Conservation (phyloP, 2,113 vertebrate genomes). For the Oryzias curvinotus region DNA sequence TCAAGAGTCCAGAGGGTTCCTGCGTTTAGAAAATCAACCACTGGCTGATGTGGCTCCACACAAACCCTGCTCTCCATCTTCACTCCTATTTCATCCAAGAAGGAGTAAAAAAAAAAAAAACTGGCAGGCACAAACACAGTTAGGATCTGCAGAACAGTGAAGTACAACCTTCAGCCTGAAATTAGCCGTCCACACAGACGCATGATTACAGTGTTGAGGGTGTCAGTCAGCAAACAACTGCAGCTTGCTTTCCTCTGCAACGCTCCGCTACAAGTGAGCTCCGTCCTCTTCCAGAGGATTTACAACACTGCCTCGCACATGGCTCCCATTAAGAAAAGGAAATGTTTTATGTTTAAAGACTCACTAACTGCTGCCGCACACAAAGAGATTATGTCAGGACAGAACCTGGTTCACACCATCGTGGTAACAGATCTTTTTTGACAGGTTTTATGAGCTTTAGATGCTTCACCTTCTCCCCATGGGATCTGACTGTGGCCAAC, state of each 20-base stretch:
- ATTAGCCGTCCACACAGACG: conserved; percentile 17
- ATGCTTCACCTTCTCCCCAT: too few relatives aligned
- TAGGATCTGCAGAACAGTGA: conserved; percentile 15
- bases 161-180: conserved; percentile 21
- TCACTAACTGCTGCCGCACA: neutral
- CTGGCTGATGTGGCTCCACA: conserved; percentile 52
- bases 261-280: conserved; percentile 11
- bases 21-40: conserved; percentile 41
- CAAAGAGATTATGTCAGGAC: neutral
- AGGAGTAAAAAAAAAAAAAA: conserved; percentile 6
- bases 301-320: neutral
- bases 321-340: conserved; percentile 10
- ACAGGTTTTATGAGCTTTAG: neutral
- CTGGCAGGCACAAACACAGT: conserved; percentile 19
- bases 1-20: conserved; percentile 34
- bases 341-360: conserved; percentile 15
- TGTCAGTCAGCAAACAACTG: conserved; percentile 22
- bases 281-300: neutral
- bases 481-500: conserved; percentile 24
- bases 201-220: conserved; percentile 30
- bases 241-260: conserved; percentile 15
- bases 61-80: conserved; percentile 15
- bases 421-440: conserved; percentile 13
- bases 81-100: conserved; percentile 4
- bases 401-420: conserved; percentile 6